Base-by-base conservation (phyloP, 2,888 invertebrate genomes). In the Disparrhopalites patrizii region DNA sequence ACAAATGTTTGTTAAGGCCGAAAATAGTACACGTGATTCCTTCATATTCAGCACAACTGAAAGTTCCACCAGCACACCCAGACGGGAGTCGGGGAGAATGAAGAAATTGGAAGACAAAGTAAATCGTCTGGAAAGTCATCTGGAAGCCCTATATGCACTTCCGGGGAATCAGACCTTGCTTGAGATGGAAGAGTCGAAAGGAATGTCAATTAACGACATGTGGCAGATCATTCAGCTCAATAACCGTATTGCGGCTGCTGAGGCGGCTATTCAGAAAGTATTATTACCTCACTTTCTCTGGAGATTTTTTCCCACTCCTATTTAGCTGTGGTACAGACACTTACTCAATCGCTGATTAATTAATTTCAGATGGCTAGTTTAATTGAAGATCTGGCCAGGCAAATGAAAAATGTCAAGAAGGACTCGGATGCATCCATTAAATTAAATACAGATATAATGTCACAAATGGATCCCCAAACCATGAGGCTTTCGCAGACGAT, bases 231-330 rank as follows among this genome's bases (percentile, higher is more conserved):
- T 87, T 63, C 85, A 84, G 70, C 80, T 87, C 0, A 82, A 83
- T 0, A 86, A 87, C 69, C 81, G 87, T 36, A 77, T 87, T 67
- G 86, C 87, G 54, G 86, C 85, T 0, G 82, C 83, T 4, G 87
- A 88, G 76, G 78, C 80, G 38, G 85, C 83, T 23, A 82, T 87
- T 56, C 79, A 80, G 20, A 74, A 74, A 69, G 74, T 74, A 25
- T 56, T 2, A 40, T 27, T 56, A 5, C 23, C 18, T 3, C n/a
- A 38, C 13, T 36, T n/a, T n/a, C n/a, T n/a, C 13, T 36, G 36
- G 36, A 8, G 36, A 36, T 36, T 36, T 10, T 36, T 36, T 36
- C 13, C 36, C 36, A 36, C 8, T 36, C 36, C 36, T 36, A 10
- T 36, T 36, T 36, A 8, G 10, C n/a, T n/a, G n/a, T n/a, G n/a